Evolutionary conservation across 92 coral and sea anemone genomes (phyloP).

Genomic region (Actinostola sp.): DNA sequence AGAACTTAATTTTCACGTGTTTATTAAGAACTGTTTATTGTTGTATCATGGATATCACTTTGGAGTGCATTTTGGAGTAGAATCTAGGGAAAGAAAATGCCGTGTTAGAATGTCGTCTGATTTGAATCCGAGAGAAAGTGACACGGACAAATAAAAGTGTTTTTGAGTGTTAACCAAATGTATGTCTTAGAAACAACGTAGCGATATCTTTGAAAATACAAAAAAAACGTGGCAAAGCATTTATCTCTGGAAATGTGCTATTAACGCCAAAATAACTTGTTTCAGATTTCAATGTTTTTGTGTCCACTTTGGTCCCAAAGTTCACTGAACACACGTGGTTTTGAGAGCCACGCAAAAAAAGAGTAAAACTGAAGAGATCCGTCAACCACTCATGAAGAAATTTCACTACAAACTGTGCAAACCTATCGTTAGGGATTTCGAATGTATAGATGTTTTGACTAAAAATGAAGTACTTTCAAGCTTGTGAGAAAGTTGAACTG

Average conservation of each 20-base stretch:
- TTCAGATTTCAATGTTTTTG: conserved; percentile 17
- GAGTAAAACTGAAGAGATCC: no score
- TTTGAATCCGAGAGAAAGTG: no score
- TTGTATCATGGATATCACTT: no score
- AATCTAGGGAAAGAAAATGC: no score
- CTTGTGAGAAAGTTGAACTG: conserved; percentile 2
- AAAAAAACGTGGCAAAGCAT: conserved; percentile 13
- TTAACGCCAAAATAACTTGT: neutral
- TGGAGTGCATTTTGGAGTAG: no score
- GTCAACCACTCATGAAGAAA: no score
- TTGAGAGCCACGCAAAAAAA: neutral
- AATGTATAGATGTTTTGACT: neutral
- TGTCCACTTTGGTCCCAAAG: neutral
- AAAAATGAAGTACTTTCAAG: neutral
- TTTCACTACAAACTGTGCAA: no score
- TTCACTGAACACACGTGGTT: conserved; percentile 3
- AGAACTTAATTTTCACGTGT: no score
- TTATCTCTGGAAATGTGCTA: neutral
- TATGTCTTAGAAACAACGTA: conserved; percentile 3
- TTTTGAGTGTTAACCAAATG: conserved; percentile 4
- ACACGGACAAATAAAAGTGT: no score
- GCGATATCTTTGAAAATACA: conserved; percentile 13
- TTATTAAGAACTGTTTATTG: no score
- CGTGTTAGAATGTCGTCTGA: neutral
- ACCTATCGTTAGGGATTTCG: neutral